These are phyloP conservation scores for Urocyon cinereoargenteus DNA, from an alignment of 2,797 vertebrate genomes.

Conservation along the genomic window DNA sequence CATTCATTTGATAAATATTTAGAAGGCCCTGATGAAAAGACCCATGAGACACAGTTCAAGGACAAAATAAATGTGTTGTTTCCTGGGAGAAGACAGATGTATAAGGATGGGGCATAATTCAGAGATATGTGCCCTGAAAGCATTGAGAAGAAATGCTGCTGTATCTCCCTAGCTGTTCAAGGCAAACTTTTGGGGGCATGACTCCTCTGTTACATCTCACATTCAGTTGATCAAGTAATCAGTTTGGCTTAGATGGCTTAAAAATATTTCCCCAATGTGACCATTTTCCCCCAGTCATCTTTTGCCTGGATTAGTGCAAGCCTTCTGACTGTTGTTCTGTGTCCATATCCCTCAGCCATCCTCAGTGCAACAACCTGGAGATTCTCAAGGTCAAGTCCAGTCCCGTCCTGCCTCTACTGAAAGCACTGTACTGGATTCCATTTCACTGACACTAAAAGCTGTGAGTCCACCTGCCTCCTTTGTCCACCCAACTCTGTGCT, in stretches of 20 bases:
- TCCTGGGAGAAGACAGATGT: not conserved
- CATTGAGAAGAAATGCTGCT: not conserved
- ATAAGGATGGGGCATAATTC: not conserved
- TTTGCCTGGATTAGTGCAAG: not conserved
- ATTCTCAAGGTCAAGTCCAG: not conserved
- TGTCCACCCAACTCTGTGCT: not conserved
- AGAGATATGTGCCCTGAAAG: not conserved
- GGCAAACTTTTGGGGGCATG: not conserved
- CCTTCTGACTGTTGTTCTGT: not conserved
- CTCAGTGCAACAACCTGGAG: not conserved
- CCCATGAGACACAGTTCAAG: not conserved
- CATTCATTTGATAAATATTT: not conserved
- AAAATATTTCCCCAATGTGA: not conserved
- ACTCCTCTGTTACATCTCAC: not conserved
- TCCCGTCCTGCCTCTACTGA: not conserved
- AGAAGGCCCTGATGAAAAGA: not conserved
- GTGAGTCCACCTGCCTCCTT: not conserved
- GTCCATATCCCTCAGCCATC: not conserved
- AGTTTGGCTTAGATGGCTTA: not conserved
- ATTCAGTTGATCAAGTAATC: not conserved
- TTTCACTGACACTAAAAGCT: not conserved
- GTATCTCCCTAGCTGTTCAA: not conserved
- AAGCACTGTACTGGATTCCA: not conserved
- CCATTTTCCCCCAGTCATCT: not conserved
- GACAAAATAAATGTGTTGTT: not conserved